Conservation (phyloP, 2,113 vertebrate genomes). For the Ptilonorhynchus violaceus region DNA sequence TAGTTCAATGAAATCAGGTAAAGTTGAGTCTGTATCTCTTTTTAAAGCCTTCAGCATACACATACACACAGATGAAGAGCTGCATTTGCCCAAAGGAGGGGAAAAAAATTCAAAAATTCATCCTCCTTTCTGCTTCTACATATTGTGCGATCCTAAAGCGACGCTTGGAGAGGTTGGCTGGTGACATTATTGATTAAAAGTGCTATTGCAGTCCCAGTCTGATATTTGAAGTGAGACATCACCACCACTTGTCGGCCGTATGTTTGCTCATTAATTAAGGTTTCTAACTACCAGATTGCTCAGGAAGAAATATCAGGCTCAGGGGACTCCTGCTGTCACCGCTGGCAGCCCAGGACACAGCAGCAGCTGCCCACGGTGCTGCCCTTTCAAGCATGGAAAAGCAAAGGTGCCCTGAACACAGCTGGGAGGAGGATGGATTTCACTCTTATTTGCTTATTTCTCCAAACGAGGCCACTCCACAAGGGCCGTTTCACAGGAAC, state of each 20-base stretch:
- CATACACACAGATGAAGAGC: background rate
- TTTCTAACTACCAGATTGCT: background rate
- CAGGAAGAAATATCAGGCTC: background rate
- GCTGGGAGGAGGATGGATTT: background rate
- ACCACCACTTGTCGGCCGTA: fast-evolving
- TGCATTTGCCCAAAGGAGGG: background rate
- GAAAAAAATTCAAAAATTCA: background rate
- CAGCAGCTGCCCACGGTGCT: fast-evolving
- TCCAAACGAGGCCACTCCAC: fast-evolving
- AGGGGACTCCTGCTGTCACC: background rate
- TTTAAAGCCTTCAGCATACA: background rate
- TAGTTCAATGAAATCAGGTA: background rate
- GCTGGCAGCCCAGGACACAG: background rate
- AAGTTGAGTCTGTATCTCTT: background rate
- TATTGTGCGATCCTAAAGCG: fast-evolving
- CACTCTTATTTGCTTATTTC: background rate
- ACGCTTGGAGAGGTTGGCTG: fast-evolving
- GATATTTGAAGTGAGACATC: background rate
- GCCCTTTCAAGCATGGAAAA: background rate
- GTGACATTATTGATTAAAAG: background rate
- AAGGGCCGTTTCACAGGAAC: background rate
- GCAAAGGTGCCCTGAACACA: background rate
- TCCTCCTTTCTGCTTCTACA: background rate
- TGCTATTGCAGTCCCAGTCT: background rate
- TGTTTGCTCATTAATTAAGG: constrained; percentile 1